phyloP scores from a whole-genome alignment of 2,797 vertebrate species.

The Mormyrus proboscirostris region DNA sequence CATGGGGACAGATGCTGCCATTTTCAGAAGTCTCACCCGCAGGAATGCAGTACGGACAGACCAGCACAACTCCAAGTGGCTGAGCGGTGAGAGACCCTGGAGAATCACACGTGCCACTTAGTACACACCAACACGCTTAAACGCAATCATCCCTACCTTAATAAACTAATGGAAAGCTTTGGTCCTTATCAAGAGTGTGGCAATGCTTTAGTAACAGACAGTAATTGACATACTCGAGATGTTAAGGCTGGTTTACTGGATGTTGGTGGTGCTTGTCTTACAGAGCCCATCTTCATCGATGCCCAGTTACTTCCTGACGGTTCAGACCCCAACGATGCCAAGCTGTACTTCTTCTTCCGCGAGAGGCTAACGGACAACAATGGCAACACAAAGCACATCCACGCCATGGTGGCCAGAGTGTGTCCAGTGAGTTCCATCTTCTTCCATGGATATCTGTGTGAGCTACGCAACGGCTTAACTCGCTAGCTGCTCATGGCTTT shows the following conservation, averaged over 20 bases:
- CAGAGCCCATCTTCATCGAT: constrained; percentile 92
- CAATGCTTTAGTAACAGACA: neutral
- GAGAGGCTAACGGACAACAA: constrained; percentile 87
- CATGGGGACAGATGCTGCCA: constrained; percentile 95
- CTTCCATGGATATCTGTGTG: neutral
- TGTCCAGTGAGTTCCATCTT: constrained; percentile 75
- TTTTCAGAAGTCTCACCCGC: constrained; percentile 91
- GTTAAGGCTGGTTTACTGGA: neutral
- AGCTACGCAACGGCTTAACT: neutral
- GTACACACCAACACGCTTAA: neutral
- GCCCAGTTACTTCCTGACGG: constrained; percentile 92
- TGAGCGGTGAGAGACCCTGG: constrained; percentile 74
- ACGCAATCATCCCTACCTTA: neutral
- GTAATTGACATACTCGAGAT: neutral
- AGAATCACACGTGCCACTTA: neutral
- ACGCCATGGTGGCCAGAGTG: constrained; percentile 93
- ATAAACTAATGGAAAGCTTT: neutral
- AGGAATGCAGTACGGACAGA: constrained; percentile 90
- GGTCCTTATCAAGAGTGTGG: neutral
- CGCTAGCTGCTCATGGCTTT: neutral
- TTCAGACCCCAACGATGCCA: constrained; percentile 86
- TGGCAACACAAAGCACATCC: constrained; percentile 87
- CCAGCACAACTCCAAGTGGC: constrained; percentile 98
- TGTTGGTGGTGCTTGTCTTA: constrained; percentile 29
- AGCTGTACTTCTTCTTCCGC: constrained; percentile 94